Evolutionary conservation across 2,888 invertebrate genomes (phyloP), one percentile per base, ranked within the genome.

Genomic region (Aspidiotus destructor): DNA sequence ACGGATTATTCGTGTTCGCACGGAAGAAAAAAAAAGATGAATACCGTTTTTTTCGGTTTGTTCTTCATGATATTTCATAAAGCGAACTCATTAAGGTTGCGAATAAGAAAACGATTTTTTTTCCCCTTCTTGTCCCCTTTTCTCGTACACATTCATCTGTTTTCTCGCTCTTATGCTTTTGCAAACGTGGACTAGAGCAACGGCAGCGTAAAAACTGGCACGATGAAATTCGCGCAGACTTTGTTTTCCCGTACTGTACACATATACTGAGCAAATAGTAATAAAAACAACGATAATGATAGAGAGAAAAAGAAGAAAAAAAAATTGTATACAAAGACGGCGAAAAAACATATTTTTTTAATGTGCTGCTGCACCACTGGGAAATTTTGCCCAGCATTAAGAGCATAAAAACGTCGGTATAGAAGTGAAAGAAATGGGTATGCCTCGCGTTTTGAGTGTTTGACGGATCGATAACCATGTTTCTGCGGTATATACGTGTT

Each of bases 361-460:
- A 48, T 48, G 48, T 11, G 48, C 48, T 48, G 48, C 48, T 48
- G 48, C 48, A 48, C 11, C 48, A 48, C 10, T 48, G 48, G n/a
- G 48, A 48, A 48, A n/a, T 48, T 48, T n/a, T 48, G 48, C 48
- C 48, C 48, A n/a, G 48, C 48, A 48, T 48, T 48, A n/a, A 48
- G 48, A 48, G n/a, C 48, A 48, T 48, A 48, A 48, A 48, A 48
- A 48, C 48, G 48, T 48, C 48, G n/a, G 48, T 48, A 28, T 28
- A 48, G n/a, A 48, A 48, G 48, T 48, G 48, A 48, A 48, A 48
- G 48, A 48, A 48, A 48, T 13, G 48, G 48, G 48, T 48, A 48
- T 48, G 48, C 11, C 48, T 48, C 28, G 48, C 48, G 48, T 48
- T 48, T 48, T 48, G 48, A 48, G 48, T 48, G 48, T 48, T 48